Evolutionary conservation across 2,888 invertebrate genomes (phyloP).

Genomic region (Antheraea assamensis): DNA sequence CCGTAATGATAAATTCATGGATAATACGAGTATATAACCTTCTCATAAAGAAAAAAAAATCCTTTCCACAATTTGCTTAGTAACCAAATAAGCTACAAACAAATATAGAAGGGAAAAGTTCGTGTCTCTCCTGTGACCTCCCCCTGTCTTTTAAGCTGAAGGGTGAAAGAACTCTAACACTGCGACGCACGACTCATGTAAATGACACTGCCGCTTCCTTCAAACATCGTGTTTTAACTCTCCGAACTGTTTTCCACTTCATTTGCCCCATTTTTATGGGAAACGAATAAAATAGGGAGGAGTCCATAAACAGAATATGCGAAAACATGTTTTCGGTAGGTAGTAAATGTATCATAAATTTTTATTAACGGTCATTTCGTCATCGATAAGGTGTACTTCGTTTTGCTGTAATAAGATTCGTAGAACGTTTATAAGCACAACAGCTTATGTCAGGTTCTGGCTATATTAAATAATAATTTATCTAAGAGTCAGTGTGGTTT

Average conservation of each 20-base stretch:
- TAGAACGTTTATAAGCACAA: not conserved
- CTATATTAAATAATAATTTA: not conserved
- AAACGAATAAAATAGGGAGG: conserved; percentile 19
- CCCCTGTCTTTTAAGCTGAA: not conserved
- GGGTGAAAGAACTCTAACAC: conserved; percentile 11
- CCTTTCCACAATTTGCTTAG: not conserved
- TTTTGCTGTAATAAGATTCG: not conserved
- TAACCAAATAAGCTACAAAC: not conserved
- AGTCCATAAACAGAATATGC: conserved; percentile 22
- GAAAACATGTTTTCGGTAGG: conserved; percentile 23
- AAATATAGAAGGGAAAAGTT: not conserved
- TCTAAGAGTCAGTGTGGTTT: not conserved
- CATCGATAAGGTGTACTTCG: conserved; percentile 4
- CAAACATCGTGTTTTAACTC: conserved; percentile 45
- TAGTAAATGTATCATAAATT: conserved; percentile 22
- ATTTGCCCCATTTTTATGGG: conserved; percentile 34
- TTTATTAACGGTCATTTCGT: conserved; percentile 17
- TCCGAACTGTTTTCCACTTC: conserved; percentile 42
- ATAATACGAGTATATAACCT: not conserved
- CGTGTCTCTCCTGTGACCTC: not conserved
- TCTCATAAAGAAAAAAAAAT: not conserved
- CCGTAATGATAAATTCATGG: not conserved
- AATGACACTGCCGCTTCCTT: conserved; percentile 41
- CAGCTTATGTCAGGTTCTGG: not conserved
- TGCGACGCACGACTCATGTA: conserved; percentile 44